Conservation (phyloP, 2,113 vertebrate species). For the Nannospalax galili region DNA sequence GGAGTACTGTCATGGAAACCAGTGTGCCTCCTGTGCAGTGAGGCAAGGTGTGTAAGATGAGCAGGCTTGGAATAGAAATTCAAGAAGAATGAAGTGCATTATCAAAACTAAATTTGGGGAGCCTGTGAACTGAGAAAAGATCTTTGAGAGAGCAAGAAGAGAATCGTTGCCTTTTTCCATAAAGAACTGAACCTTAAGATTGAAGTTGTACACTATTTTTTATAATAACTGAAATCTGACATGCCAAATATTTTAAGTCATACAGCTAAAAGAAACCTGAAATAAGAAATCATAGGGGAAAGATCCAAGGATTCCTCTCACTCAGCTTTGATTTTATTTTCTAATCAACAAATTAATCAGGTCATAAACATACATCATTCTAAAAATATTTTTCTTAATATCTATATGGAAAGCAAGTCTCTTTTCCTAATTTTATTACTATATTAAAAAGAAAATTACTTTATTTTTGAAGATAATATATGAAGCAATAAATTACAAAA, state of each 20-base stretch:
- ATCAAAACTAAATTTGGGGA: not conserved
- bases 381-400: not conserved
- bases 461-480: not conserved
- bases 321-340: not conserved
- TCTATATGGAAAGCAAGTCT: not conserved
- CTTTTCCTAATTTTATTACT: not conserved
- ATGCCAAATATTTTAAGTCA: conserved; percentile 1
- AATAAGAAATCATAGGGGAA: not conserved
- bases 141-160: not conserved
- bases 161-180: not conserved
- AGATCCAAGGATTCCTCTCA: not conserved
- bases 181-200: not conserved
- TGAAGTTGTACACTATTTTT: not conserved
- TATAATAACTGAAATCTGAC: not conserved
- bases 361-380: not conserved
- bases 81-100: not conserved
- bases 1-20: not conserved
- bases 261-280: not conserved
- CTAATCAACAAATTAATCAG: not conserved
- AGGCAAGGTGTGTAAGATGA: too few relatives aligned
- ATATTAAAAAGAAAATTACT: too few relatives aligned
- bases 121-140: not conserved
- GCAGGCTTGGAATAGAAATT: not conserved
- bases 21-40: not conserved
- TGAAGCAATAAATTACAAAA: not conserved